Evolutionary conservation across 2,797 vertebrate genomes (phyloP).

Genomic region (Myripristis jacobus): DNA sequence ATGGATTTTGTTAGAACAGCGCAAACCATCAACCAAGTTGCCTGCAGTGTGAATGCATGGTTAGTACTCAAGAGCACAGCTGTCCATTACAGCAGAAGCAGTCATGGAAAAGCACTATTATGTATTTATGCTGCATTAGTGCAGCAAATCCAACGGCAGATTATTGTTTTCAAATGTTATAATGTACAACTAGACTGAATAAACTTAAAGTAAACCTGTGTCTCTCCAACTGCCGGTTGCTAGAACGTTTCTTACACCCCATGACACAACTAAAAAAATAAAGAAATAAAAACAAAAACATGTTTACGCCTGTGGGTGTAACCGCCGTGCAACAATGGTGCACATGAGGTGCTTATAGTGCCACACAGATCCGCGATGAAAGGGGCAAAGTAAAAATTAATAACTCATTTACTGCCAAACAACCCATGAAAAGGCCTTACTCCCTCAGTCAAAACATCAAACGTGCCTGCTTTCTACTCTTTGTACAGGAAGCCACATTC

Average conservation of each 20-base stretch:
- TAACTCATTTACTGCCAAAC: slow-evolving; percentile 41
- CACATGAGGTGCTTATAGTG: slow-evolving; percentile 20
- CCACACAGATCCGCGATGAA: neutral
- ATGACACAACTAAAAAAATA: neutral
- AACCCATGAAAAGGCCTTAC: slow-evolving; percentile 26
- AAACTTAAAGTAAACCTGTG: slow-evolving; percentile 17
- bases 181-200: neutral
- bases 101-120: slow-evolving; percentile 23
- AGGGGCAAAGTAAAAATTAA: slow-evolving; percentile 29
- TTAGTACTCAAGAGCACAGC: slow-evolving; percentile 39
- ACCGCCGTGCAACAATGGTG: slow-evolving; percentile 29
- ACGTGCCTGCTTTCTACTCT: slow-evolving; percentile 25
- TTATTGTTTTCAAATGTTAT: neutral
- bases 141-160: neutral
- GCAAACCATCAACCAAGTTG: slow-evolving; percentile 11
- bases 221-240: slow-evolving; percentile 16
- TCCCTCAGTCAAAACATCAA: slow-evolving; percentile 31
- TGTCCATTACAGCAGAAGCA: slow-evolving; percentile 50
- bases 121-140: neutral
- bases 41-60: slow-evolving; percentile 17
- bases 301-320: slow-evolving; percentile 32
- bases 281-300: too few species aligned
- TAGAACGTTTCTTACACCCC: slow-evolving; percentile 23
- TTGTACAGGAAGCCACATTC: slow-evolving; percentile 7
- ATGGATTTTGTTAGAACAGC: slow-evolving; percentile 28